A percentile compares a stretch with the other conserved stretches of the same genome.
These are phyloP conservation scores for Paradoxurus hermaphroditus DNA, from an alignment of 2,113 vertebrate species.

Conservation along the genomic window DNA sequence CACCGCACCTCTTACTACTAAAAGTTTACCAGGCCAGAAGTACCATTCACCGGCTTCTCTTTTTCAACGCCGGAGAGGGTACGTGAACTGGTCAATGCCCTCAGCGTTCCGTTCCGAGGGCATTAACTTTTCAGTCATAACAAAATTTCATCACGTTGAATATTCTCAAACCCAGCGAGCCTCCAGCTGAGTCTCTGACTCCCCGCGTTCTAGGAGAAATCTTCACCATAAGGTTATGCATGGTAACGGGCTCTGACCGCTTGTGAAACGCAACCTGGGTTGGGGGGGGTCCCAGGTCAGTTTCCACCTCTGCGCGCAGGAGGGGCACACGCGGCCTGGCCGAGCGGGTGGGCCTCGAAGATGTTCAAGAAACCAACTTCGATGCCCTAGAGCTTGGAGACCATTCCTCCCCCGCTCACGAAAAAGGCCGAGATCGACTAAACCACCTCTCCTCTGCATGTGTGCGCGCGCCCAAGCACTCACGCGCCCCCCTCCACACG, in stretches of 20 bases:
- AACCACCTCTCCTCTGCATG: not conserved
- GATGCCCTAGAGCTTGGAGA: not conserved
- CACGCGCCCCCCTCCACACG: accelerated
- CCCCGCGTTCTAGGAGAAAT: not conserved
- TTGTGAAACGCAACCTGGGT: not conserved
- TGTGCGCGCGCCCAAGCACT: too few relatives aligned
- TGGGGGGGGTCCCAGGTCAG: not conserved
- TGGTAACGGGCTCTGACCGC: not conserved
- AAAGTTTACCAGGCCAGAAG: not conserved
- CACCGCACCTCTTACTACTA: not conserved
- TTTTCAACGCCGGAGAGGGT: not conserved
- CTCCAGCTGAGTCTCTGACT: not conserved
- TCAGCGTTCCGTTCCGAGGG: not conserved
- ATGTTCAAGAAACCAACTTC: not conserved
- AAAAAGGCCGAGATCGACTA: not conserved
- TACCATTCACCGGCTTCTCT: not conserved
- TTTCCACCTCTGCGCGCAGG: not conserved
- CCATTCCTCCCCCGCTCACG: not conserved
- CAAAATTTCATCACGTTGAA: not conserved
- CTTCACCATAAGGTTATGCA: not conserved
- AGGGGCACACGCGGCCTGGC: not conserved
- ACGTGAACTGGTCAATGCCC: not conserved
- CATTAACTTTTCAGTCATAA: not conserved
- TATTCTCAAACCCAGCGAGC: not conserved
- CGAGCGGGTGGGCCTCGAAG: not conserved